These are phyloP conservation scores for Chiloscyllium punctatum DNA, from an alignment of 2,797 vertebrate genomes.

Conservation along the genomic window DNA sequence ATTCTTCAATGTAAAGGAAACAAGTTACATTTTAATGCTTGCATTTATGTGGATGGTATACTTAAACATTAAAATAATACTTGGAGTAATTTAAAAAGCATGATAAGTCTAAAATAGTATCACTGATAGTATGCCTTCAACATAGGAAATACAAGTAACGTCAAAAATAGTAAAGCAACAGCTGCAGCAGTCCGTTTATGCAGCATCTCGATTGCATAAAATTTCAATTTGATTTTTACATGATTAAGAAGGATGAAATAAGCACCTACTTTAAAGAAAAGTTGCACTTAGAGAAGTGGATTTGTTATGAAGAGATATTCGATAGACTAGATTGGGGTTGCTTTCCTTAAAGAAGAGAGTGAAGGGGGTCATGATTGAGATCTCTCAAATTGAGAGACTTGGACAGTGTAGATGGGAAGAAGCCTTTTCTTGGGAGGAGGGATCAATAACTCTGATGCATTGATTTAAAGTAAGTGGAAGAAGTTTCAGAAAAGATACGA, in stretches of 20 bases:
- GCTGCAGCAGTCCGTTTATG: not conserved
- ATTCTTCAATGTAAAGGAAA: not conserved
- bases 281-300: not conserved
- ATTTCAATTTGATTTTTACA: not conserved
- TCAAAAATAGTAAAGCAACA: slow-evolving; percentile 24
- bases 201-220: not conserved
- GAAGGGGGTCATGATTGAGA: too few species aligned
- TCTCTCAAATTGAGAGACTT: too few species aligned
- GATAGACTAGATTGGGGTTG: too few species aligned
- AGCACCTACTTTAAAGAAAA: not conserved
- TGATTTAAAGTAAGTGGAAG: too few species aligned
- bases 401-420: too few species aligned
- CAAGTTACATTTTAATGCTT: not conserved
- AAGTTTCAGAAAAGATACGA: too few species aligned
- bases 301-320: not conserved
- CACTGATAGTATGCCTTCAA: not conserved
- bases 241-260: not conserved
- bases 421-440: too few species aligned
- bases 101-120: slow-evolving; percentile 1
- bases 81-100: slow-evolving; percentile 11
- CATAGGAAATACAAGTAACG: not conserved
- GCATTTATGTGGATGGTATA: not conserved
- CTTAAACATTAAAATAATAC: not conserved
- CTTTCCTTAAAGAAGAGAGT: too few species aligned
- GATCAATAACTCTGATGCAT: too few species aligned